phyloP scores from a whole-genome alignment of 1,140 invertebrate genomes.

The Conopomorpha cramerella region DNA sequence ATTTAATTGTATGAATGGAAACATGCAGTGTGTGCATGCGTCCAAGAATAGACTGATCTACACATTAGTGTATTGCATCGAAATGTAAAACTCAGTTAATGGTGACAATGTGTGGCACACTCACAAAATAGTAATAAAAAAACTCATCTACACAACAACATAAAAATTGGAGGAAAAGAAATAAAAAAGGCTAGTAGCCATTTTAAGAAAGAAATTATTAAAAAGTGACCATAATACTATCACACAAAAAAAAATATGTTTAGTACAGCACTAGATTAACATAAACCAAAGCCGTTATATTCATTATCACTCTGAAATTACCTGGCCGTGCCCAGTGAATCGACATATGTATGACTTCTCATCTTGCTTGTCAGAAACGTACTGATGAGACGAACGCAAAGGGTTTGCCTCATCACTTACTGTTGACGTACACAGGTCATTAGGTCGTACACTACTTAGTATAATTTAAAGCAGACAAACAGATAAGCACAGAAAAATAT shows the following conservation, averaged over 20 bases:
- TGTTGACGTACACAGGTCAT: constrained; percentile 49
- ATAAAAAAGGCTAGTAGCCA: too few species aligned
- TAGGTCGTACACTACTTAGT: too few species aligned
- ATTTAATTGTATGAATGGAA: too few species aligned
- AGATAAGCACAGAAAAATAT: neutral
- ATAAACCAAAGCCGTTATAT: neutral
- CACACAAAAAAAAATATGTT: constrained; percentile 1
- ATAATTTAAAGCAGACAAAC: too few species aligned
- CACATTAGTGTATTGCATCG: too few species aligned
- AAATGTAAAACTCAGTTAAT: too few species aligned
- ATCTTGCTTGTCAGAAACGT: constrained; percentile 40
- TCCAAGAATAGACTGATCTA: too few species aligned
- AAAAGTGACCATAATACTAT: too few species aligned
- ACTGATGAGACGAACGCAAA: constrained; percentile 41
- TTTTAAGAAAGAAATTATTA: too few species aligned
- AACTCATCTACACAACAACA: constrained; percentile 1
- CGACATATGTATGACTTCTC: constrained; percentile 53
- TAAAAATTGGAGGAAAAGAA: neutral
- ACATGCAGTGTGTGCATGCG: too few species aligned
- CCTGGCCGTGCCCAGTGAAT: constrained; percentile 49
- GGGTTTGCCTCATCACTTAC: constrained; percentile 52
- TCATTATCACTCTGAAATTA: constrained; percentile 10
- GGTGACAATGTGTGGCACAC: too few species aligned
- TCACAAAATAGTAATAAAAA: too few species aligned
- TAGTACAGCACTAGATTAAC: constrained; percentile 4